Evolutionary conservation across 2,797 vertebrate species (phyloP), one percentile per base, ranked within the genome.

Genomic region (Acanthiza pusilla): DNA sequence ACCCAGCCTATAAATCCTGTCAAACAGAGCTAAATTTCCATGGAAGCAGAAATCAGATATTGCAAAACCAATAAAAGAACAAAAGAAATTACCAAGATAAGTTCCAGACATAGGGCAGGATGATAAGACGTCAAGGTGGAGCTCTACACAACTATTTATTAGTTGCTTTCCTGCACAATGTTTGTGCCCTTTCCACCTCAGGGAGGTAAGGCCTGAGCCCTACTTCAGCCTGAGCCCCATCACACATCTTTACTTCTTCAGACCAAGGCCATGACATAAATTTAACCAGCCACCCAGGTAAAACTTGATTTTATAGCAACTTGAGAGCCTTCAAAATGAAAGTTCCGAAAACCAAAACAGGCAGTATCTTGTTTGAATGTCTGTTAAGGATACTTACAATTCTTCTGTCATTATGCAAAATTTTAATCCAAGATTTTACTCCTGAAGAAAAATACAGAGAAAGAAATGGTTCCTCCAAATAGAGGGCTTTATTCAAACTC

Each of bases 231-330:
- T 82, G 26, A 86, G 13, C 4, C 9, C 0, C 57, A 51, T 12
- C 43, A 60, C 4, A 32, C 2, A 16, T n/a, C 11, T 73, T 65
- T 23, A 60, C 3, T 16, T 82, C 29, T 73, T 43, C 47, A 79
- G 16, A 47, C 5, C 18, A 58, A 54, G 38, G 22, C 7, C 9
- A 43, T 0, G 0, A 27, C 7, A 27, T 14, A 45, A 67, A 25
- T 21, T 23, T 16, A 27, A 74, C 9, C 6, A 36, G 3, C 3
- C 26, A 50, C 4, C 16, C 60, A 53, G 47, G 34, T 32, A 83
- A 20, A 7, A 47, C 1, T 13, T 61, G 15, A 25, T 67, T 71
- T 88, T 75, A 50, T 1, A 85, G 10, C 13, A 84, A 4, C 54
- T 62, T 55, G 10, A 42, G 22, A 70, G 61, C 2, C 9, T 74